Base-by-base conservation (phyloP, 37 sponge, comb jelly and placozoan genomes). In the Halisarca cf. caerulea region DNA sequence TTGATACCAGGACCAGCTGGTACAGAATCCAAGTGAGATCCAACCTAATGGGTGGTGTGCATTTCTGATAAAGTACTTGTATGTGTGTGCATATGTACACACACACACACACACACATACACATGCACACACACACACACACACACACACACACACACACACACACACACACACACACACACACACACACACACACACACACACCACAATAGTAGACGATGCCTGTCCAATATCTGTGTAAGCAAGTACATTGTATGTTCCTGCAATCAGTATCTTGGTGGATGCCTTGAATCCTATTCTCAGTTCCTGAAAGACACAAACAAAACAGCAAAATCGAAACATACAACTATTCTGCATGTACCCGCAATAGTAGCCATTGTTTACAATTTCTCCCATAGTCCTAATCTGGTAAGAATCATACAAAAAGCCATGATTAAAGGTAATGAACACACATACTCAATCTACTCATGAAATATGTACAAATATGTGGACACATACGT, bases 1-100 rank as follows among this genome's bases (percentile, higher is more conserved):
- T 95, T 95, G 42, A 95, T 95, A 3, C 95, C 95, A 45, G 92
- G 88, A 8, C 95, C 95, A 59, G 88, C 92, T 35, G 92, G 86
- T 25, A 95, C 95, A 38, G 92, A 91, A 66, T 95, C 95, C 58
- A 95, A 78, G 61, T 95, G 95, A 51, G 92, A 87, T 5, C 95
- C 95, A 14, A 91, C 44, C 95, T 94, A 37, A 55, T 55, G 20
- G 33, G 6, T 20, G 17, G 17, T 11, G 17, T 11, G 57, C 11
- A 55, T 17, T 55, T 14, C 27, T 40, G 15, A 38, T 23, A 78
- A 14, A 47, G 69, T 68, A 34, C 4, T 17, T 68, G 35, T 68
- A 11, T 47, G 51, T 47, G 51, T 47, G 51, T 47, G 51, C 51
- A 47, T 47, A 11, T 11, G 11, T 11, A 47, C 51, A 47, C 51